These are phyloP conservation scores for Pilophorus perplexus DNA, from an alignment of 2,888 invertebrate genomes.

Conservation along the genomic window DNA sequence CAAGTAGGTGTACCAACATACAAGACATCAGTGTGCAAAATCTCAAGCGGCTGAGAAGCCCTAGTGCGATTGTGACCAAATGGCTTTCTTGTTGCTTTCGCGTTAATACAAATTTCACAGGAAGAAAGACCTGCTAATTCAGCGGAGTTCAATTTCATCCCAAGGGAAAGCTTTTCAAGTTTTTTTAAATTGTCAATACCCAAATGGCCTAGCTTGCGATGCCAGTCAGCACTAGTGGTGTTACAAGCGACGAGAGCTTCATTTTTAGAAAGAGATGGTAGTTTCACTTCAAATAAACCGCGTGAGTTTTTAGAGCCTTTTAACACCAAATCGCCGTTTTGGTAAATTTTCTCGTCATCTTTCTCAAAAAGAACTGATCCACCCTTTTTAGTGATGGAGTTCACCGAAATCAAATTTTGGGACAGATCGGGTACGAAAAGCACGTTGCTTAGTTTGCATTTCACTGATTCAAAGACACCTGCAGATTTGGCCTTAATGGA, in stretches of 20 bases:
- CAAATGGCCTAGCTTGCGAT: conserved; percentile 12
- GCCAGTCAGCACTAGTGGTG: conserved; percentile 7
- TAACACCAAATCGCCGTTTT: conserved; percentile 5
- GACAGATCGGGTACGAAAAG: conserved; percentile 10
- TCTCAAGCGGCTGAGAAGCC: conserved; percentile 4
- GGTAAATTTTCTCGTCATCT: conserved; percentile 3
- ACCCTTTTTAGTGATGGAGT: neutral
- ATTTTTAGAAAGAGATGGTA: neutral
- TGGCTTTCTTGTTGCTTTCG: conserved; percentile 13
- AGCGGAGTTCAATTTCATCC: neutral
- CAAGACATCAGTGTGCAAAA: conserved; percentile 26
- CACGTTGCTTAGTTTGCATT: neutral
- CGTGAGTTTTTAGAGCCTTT: neutral
- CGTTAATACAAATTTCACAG: conserved; percentile 18
- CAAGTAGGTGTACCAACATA: neutral
- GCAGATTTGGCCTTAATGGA: neutral
- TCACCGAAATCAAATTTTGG: conserved; percentile 9
- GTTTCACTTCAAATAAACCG: conserved; percentile 8
- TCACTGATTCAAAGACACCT: neutral
- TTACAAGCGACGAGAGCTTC: conserved; percentile 4
- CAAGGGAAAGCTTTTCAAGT: conserved; percentile 2
- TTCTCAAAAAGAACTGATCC: conserved; percentile 17
- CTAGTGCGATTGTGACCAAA: neutral
- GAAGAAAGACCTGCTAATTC: neutral
- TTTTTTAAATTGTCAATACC: conserved; percentile 25